Percentiles rank a stretch among this genome's conserved stretches.
Conservation (phyloP, 2,797 vertebrate genomes). For the Phaenicophaeus curvirostris region DNA sequence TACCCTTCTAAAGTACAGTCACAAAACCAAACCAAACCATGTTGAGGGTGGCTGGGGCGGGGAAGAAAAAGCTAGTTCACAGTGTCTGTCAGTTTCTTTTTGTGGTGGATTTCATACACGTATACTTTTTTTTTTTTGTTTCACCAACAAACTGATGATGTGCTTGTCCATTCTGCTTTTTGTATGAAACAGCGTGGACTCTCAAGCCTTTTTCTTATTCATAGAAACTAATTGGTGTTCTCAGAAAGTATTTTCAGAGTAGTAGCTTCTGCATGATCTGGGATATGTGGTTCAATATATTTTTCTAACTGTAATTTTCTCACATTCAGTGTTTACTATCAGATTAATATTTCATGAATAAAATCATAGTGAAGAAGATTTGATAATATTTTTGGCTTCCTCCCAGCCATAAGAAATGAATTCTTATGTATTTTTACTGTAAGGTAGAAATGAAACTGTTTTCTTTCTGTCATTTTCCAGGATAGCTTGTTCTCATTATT, state of each 20-base stretch:
- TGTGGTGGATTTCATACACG: neutral
- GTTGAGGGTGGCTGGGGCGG: accelerated
- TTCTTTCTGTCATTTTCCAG: neutral
- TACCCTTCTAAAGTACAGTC: neutral
- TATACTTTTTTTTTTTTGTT: neutral
- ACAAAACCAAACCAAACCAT: neutral
- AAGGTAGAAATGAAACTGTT: neutral
- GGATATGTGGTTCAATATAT: neutral
- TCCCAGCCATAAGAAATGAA: neutral
- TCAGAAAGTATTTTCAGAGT: neutral
- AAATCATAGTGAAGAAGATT: neutral
- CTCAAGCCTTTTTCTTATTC: neutral
- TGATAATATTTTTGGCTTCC: neutral
- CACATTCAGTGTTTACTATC: neutral
- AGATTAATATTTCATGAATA: neutral
- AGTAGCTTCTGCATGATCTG: neutral
- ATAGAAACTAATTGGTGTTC: neutral
- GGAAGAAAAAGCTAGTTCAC: neutral
- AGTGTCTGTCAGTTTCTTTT: neutral
- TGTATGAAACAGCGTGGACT: neutral
- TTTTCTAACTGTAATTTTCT: neutral
- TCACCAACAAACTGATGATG: neutral
- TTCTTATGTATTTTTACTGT: neutral
- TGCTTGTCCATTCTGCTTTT: neutral
- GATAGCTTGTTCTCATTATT: neutral